These are phyloP conservation scores for Xiphophorus couchianus DNA, from an alignment of 2,113 vertebrate species.

Conservation along the genomic window DNA sequence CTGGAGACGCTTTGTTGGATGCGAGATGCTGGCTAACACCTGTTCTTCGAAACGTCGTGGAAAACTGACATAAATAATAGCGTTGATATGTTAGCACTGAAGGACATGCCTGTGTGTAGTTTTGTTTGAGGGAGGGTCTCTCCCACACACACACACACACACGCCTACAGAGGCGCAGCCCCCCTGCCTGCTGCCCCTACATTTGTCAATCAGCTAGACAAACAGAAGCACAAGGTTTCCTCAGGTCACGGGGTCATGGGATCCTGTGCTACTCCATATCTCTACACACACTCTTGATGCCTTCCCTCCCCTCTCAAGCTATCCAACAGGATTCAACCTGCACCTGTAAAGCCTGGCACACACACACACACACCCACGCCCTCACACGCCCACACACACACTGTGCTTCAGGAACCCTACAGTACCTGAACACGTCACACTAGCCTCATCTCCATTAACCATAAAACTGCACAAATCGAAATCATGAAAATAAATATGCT, in stretches of 20 bases:
- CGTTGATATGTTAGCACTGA: neutral
- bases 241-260: conserved; percentile 73
- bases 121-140: neutral
- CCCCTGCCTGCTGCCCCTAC: conserved; percentile 65
- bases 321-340: conserved; percentile 15
- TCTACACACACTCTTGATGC: conserved; percentile 11
- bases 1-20: conserved; percentile 29
- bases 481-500: too few species aligned
- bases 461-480: too few species aligned
- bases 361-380: too few species aligned
- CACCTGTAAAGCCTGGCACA: conserved; percentile 3
- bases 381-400: too few species aligned
- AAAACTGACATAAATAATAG: neutral
- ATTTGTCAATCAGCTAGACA: conserved; percentile 81
- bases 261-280: conserved; percentile 50
- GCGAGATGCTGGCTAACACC: conserved; percentile 33
- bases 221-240: conserved; percentile 77
- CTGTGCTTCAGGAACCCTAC: too few species aligned
- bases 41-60: conserved; percentile 16
- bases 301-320: conserved; percentile 2
- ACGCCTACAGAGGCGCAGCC: conserved; percentile 36
- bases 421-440: too few species aligned
- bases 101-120: conserved; percentile 6
- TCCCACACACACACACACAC: conserved; percentile 31
- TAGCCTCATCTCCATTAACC: too few species aligned